Conservation (phyloP, 2,797 vertebrate genomes). For the Gobionotothen gibberifrons region DNA sequence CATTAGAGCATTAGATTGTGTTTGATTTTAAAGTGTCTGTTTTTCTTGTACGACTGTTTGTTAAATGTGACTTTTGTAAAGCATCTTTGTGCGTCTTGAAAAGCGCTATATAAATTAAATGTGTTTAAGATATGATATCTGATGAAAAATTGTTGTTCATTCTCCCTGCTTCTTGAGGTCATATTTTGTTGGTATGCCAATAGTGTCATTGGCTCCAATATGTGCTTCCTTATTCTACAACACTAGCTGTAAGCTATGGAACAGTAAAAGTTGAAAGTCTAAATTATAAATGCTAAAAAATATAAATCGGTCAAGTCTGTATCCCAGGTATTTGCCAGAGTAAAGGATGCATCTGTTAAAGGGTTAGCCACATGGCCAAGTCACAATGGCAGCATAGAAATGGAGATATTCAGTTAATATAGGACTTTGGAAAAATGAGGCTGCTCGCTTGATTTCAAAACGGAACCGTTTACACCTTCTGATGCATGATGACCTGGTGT, state of each 20-base stretch:
- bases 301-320: background rate
- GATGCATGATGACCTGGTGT: background rate
- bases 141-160: no score
- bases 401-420: background rate
- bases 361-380: background rate
- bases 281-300: background rate
- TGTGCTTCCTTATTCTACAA: background rate
- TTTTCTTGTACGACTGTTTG: no score
- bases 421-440: background rate
- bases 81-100: no score
- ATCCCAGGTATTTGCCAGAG: background rate
- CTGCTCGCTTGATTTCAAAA: background rate
- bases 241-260: background rate
- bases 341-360: slow-evolving; percentile 1
- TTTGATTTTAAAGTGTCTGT: background rate
- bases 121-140: no score
- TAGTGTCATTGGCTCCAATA: background rate
- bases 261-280: background rate
- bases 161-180: background rate
- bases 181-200: background rate
- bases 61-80: no score
- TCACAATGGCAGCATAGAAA: background rate
- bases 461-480: background rate
- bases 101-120: no score
- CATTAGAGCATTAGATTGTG: background rate